Evolutionary conservation across 2,797 vertebrate species (phyloP), one percentile per base, ranked within the genome.

Genomic region (Coregonus ussuriensis): DNA sequence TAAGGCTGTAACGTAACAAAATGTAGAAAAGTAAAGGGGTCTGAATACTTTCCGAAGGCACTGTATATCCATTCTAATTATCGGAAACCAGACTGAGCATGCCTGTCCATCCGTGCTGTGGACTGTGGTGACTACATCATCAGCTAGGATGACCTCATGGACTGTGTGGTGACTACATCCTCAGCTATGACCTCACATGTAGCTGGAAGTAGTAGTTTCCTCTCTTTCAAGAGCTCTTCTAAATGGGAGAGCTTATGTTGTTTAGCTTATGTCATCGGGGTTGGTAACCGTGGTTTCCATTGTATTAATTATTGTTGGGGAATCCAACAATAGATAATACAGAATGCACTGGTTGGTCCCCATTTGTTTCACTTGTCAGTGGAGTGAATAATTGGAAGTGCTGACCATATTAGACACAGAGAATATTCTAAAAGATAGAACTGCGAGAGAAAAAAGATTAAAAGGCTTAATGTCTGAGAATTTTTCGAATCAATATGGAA

Each of bases 381-480:
- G 94, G 93, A 94, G 93, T 94, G 93, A 94, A 93, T 95, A 94
- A 95, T 94, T 95, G 93, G 92, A 91, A 94, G 93, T 94, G 92
- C 93, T 95, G 94, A 95, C 94, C 93, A 95, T 94, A 94, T 94
- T 94, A 94, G 92, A 93, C 93, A 91, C 89, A 89, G 87, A 93
- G 88, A 91, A 91, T 92, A 9, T 93, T 93, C 87, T 85, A 87
- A 89, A 92, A 93, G 90, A 89, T 93, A 92, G 75, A 85, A 91
- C 90, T 90, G 85, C 84, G 96, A 95, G 96, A 96, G 96, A 86
- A 91, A 89, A 92, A 94, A 94, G 90, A 89, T 16, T 1, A 67
- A 67, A 67, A 97, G 95, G 96, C 96, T 96, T 96, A 96, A 95
- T 96, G 96, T 96, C 95, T 93, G 95, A 92, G 92, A 94, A 94